Evolutionary conservation across 2,113 vertebrate genomes (phyloP), one percentile per base, ranked within the genome.

Genomic region (Girardinichthys multiradiatus): DNA sequence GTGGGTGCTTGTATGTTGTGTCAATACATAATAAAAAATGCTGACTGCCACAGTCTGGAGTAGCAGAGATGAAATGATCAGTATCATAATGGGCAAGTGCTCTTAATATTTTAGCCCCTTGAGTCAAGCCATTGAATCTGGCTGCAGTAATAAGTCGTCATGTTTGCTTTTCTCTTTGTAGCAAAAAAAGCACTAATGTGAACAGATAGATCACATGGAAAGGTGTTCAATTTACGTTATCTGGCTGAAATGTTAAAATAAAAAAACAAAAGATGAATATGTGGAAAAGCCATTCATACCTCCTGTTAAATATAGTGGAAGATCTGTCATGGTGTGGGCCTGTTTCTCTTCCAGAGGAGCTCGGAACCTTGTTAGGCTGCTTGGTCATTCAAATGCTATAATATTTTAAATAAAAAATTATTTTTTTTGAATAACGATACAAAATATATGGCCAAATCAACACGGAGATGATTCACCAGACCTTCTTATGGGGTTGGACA

Each of bases 21-120:
- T 69, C 35, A 60, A 19, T 70, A 64, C 67, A 37, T 1, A 26
- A 70, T 84, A 79, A 76, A 65, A 57, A 29, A 14, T 0, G 0
- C 54, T 27, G 57, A 59, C 48, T 15, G 27, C 66, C 51, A 2
- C 29, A 66, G 58, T n/a, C 64, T 26, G n/a, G 60, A 19, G 57
- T 37, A 63, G 57, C 39, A 37, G n/a, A n/a, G n/a, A n/a, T n/a
- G n/a, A n/a, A n/a, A 58, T 57, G 4, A 12, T 48, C 24, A n/a
- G 24, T 30, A 27, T 54, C 5, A 62, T 4, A 7, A 29, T 21
- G 42, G 6, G 24, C 2, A n/a, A 10, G 48, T 51, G 10, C 48
- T 17, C 33, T 65, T 64, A 51, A 24, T 21, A 30, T 70, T 72
- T 72, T 27, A 24, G 33, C 45, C 29, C 24, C 2, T 31, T 48